These are phyloP conservation scores for Leptobrachium leishanense DNA, from an alignment of 2,113 vertebrate species.

Conservation along the genomic window DNA sequence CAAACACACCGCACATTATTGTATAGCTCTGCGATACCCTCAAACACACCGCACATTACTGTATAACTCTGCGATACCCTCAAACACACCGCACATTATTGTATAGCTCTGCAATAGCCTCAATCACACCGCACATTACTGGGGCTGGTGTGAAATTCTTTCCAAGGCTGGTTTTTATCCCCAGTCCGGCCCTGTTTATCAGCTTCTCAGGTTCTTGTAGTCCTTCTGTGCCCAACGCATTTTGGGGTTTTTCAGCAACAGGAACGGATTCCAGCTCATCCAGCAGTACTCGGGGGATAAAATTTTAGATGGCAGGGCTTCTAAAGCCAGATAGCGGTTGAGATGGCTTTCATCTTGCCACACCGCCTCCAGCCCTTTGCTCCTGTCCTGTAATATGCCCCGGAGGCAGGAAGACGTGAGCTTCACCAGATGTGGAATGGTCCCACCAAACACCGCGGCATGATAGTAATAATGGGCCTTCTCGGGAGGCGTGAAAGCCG, in stretches of 20 bases:
- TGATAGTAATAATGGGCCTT: slow-evolving; percentile 75
- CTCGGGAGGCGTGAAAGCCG: slow-evolving; percentile 54
- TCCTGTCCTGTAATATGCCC: slow-evolving; percentile 62
- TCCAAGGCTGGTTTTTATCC: too few species aligned
- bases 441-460: slow-evolving; percentile 73
- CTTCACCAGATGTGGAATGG: slow-evolving; percentile 58
- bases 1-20: too few species aligned
- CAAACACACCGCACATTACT: too few species aligned
- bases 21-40: too few species aligned
- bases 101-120: too few species aligned
- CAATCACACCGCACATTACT: too few species aligned
- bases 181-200: not conserved
- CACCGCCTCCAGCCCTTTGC: slow-evolving; percentile 66
- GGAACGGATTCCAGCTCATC: slow-evolving; percentile 25
- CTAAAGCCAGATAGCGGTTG: slow-evolving; percentile 71
- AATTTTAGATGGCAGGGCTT: slow-evolving; percentile 68
- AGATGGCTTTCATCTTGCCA: slow-evolving; percentile 83
- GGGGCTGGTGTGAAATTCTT: too few species aligned
- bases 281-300: slow-evolving; percentile 81
- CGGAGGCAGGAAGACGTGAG: slow-evolving; percentile 61
- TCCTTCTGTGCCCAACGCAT: slow-evolving; percentile 57
- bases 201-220: slow-evolving; percentile 21
- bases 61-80: too few species aligned
- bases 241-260: slow-evolving; percentile 44
- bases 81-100: too few species aligned